Evolutionary conservation across 2,888 invertebrate genomes (phyloP).

Genomic region (Leucoptera coffeella): DNA sequence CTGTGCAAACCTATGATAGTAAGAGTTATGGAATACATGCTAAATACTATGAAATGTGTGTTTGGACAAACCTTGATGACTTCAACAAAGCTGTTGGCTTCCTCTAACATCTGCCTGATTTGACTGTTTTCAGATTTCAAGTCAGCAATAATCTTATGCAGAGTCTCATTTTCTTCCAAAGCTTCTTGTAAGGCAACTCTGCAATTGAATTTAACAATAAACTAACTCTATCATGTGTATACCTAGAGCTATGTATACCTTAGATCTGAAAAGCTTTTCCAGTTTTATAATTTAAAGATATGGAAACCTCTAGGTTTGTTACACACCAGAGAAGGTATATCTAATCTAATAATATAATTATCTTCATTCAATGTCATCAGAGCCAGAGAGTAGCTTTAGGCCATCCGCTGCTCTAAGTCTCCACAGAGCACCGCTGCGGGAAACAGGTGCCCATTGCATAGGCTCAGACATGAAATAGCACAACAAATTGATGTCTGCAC

Average conservation of each 20-base stretch:
- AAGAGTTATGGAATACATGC: too few relatives aligned
- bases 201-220: constrained; percentile 7
- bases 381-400: too few relatives aligned
- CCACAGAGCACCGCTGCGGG: too few relatives aligned
- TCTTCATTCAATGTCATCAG: too few relatives aligned
- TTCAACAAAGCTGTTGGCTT: constrained; percentile 68
- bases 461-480: too few relatives aligned
- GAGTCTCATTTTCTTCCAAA: constrained; percentile 63
- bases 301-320: background rate
- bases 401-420: too few relatives aligned
- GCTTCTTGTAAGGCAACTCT: constrained; percentile 65
- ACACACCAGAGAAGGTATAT: background rate
- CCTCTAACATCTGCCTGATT: constrained; percentile 67
- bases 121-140: constrained; percentile 60
- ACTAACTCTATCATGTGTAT: background rate
- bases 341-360: too few relatives aligned
- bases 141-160: constrained; percentile 37
- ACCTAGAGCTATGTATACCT: background rate
- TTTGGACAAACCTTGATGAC: constrained; percentile 72
- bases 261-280: background rate
- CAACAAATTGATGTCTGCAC: too few relatives aligned
- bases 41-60: too few relatives aligned
- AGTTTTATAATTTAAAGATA: background rate
- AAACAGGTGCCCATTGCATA: too few relatives aligned
- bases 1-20: too few relatives aligned